Percentiles rank a stretch among this genome's conserved stretches.
These are phyloP conservation scores for Drosophila pegasa DNA, from an alignment of 2,888 invertebrate genomes.

Conservation along the genomic window DNA sequence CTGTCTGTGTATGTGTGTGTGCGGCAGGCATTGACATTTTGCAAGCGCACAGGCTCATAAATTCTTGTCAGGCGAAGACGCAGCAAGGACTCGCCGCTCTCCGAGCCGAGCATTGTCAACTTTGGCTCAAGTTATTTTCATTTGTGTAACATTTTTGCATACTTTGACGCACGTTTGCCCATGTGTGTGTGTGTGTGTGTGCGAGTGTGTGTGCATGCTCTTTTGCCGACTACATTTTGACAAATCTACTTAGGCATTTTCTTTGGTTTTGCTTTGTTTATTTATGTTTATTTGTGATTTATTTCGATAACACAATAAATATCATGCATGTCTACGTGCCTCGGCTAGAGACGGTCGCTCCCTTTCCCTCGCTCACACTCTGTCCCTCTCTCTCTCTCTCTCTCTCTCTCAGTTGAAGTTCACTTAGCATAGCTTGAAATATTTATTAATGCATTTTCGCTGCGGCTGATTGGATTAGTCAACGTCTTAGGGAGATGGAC, in stretches of 20 bases:
- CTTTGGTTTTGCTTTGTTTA: constrained; percentile 73
- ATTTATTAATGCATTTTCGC: constrained; percentile 15
- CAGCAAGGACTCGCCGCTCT: constrained; percentile 15
- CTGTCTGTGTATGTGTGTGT: constrained; percentile 25
- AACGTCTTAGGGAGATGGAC: no score
- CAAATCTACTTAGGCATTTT: constrained; percentile 81
- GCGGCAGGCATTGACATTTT: constrained; percentile 74
- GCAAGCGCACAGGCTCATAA: constrained; percentile 70
- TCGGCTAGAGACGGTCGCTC: not conserved
- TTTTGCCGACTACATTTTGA: constrained; percentile 71
- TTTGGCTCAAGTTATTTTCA: constrained; percentile 77
- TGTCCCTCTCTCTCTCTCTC: not conserved
- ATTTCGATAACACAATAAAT: constrained; percentile 80
- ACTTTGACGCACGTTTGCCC: constrained; percentile 71
- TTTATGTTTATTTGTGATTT: constrained; percentile 80
- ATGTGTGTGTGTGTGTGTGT: constrained; percentile 6
- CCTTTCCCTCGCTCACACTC: not conserved
- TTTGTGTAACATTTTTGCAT: constrained; percentile 78
- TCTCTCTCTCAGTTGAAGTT: constrained; percentile 11
- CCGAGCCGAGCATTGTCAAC: constrained; percentile 62
- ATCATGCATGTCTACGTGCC: constrained; percentile 48
- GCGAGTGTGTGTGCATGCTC: constrained; percentile 51
- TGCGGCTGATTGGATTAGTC: constrained; percentile 7
- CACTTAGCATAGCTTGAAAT: constrained; percentile 40
- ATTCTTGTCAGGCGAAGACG: constrained; percentile 66